Conservation (phyloP, 2,797 vertebrate species). For the Rhinoraja longicauda region DNA sequence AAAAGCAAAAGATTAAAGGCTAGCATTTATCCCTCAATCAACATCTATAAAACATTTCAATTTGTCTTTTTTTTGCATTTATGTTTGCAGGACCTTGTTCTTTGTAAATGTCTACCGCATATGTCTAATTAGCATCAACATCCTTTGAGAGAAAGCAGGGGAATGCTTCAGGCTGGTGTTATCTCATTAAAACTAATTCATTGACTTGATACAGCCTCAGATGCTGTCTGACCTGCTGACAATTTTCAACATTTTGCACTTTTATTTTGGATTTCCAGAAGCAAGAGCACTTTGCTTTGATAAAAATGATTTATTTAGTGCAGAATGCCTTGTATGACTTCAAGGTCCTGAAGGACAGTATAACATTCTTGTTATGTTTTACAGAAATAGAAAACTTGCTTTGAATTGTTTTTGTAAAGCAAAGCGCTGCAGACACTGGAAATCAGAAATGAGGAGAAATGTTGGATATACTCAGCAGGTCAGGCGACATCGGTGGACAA, state of each 20-base stretch:
- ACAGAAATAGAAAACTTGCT: background rate
- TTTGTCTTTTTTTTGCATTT: background rate
- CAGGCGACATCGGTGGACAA: background rate
- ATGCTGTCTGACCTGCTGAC: too few species aligned
- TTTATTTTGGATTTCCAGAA: too few species aligned
- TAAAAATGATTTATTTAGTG: background rate
- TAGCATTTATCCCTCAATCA: background rate
- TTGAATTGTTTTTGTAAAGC: background rate
- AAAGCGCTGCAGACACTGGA: background rate
- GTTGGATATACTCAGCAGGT: background rate
- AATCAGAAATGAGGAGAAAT: background rate
- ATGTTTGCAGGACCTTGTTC: background rate
- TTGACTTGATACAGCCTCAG: too few species aligned
- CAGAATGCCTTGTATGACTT: background rate
- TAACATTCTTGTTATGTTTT: background rate
- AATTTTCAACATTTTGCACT: too few species aligned
- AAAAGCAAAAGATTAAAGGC: background rate
- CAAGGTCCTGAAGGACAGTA: background rate
- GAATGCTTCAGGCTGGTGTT: too few species aligned
- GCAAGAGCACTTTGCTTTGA: too few species aligned
- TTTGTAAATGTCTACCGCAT: background rate
- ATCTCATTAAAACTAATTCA: too few species aligned
- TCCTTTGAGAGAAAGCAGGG: too few species aligned
- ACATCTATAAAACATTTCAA: background rate
- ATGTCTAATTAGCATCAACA: background rate